A percentile compares a stretch with the other conserved stretches of the same genome.
phyloP scores from a whole-genome alignment of 37 sponge, comb jelly and placozoan genomes.

The Cladorhizidae sp. region DNA sequence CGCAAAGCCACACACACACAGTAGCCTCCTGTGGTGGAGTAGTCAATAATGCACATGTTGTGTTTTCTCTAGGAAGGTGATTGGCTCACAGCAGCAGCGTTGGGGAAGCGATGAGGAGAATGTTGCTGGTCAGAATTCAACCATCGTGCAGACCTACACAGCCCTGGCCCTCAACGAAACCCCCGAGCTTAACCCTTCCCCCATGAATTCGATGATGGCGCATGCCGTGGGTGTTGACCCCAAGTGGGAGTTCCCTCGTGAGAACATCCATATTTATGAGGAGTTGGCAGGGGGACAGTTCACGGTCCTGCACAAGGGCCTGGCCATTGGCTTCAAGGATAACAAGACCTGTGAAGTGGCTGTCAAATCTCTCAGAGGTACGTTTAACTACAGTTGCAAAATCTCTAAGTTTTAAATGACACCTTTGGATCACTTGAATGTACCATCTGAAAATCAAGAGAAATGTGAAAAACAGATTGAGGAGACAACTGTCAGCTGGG shows the following conservation, averaged over 20 bases:
- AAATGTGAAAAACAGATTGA: no score
- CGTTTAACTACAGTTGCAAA: no score
- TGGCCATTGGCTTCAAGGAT: slow-evolving; percentile 34
- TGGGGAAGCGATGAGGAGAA: slow-evolving; percentile 31
- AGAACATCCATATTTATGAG: slow-evolving; percentile 51
- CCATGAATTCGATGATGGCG: not conserved
- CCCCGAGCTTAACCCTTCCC: slow-evolving; percentile 28
- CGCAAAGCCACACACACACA: no score
- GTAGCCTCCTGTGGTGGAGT: not conserved
- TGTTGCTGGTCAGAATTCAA: not conserved
- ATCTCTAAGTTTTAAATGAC: no score
- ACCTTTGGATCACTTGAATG: no score
- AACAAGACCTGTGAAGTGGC: slow-evolving; percentile 46
- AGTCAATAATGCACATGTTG: no score
- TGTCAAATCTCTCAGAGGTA: slow-evolving; percentile 59
- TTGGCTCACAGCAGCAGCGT: not conserved
- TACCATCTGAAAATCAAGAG: no score
- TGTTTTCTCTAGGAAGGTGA: slow-evolving; percentile 1
- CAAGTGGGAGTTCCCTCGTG: slow-evolving; percentile 48
- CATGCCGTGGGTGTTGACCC: slow-evolving; percentile 41
- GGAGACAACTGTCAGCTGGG: no score
- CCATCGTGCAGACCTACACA: not conserved
- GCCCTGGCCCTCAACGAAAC: not conserved
- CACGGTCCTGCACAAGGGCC: slow-evolving; percentile 55
- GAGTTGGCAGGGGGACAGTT: slow-evolving; percentile 44